These are phyloP conservation scores for Ecliptopera silaceata DNA, from an alignment of 2,888 invertebrate species.

Conservation along the genomic window DNA sequence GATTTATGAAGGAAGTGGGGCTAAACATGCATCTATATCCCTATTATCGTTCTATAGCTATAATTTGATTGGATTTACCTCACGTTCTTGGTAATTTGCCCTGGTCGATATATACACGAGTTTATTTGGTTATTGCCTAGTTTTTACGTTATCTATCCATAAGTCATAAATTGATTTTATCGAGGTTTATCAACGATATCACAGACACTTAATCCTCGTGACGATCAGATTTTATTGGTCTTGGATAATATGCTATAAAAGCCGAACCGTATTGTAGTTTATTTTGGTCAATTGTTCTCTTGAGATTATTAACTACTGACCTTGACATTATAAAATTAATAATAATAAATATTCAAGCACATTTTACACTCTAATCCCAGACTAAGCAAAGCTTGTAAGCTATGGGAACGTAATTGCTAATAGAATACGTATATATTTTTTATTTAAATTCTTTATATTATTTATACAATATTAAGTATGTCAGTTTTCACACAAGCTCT, in stretches of 20 bases:
- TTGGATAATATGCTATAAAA: neutral
- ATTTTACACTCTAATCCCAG: no score
- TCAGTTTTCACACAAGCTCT: no score
- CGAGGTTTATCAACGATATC: neutral
- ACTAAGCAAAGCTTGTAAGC: no score
- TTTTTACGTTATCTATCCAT: neutral
- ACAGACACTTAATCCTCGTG: neutral
- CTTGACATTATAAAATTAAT: neutral
- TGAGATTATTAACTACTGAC: neutral
- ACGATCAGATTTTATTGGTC: conserved; percentile 2
- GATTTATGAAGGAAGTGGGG: no score
- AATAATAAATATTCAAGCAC: no score
- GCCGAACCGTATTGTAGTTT: neutral
- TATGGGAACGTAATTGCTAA: no score
- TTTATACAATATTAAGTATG: no score
- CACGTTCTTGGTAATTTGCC: neutral
- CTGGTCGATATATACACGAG: neutral
- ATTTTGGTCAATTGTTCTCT: neutral
- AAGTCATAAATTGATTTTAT: conserved; percentile 6
- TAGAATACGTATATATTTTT: no score
- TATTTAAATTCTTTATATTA: no score
- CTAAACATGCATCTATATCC: no score
- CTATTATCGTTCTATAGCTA: neutral
- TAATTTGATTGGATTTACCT: neutral
- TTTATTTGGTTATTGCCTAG: neutral